These are phyloP conservation scores for Apodemus agrarius DNA, from an alignment of 2,797 vertebrate genomes.

Conservation along the genomic window DNA sequence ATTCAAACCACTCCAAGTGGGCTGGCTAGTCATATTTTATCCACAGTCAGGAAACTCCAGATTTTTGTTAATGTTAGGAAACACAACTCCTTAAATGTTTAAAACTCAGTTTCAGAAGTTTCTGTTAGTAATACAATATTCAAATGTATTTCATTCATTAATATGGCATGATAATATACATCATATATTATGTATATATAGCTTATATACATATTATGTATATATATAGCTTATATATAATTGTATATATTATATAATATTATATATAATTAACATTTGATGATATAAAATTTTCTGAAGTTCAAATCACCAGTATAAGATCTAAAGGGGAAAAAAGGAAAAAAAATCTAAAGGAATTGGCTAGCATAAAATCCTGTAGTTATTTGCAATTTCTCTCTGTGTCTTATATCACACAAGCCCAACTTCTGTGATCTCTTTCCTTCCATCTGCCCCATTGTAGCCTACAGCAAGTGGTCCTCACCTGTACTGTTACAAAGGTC, in stretches of 20 bases:
- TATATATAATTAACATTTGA: conserved; percentile 64
- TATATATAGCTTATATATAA: not conserved
- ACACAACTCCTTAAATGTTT: conserved; percentile 8
- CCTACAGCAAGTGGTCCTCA: not conserved
- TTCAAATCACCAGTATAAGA: conserved; percentile 53
- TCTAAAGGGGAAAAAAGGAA: not conserved
- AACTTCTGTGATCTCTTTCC: not conserved
- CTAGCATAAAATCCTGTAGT: conserved; percentile 12
- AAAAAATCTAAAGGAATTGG: conserved; percentile 13
- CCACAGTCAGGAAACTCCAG: not conserved
- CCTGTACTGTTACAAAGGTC: not conserved
- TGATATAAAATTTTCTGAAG: conserved; percentile 55
- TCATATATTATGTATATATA: no score
- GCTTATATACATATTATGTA: no score
- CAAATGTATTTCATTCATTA: conserved; percentile 62
- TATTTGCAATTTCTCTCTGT: conserved; percentile 35
- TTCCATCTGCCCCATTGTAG: not conserved
- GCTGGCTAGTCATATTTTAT: not conserved
- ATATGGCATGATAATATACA: not conserved
- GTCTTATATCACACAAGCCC: not conserved
- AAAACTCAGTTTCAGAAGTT: conserved; percentile 36
- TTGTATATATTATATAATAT: not conserved
- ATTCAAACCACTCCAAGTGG: no score
- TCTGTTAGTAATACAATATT: not conserved
- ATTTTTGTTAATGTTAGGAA: not conserved